Evolutionary conservation across 2,888 invertebrate species (phyloP).

Genomic region (Coenonympha arcania): DNA sequence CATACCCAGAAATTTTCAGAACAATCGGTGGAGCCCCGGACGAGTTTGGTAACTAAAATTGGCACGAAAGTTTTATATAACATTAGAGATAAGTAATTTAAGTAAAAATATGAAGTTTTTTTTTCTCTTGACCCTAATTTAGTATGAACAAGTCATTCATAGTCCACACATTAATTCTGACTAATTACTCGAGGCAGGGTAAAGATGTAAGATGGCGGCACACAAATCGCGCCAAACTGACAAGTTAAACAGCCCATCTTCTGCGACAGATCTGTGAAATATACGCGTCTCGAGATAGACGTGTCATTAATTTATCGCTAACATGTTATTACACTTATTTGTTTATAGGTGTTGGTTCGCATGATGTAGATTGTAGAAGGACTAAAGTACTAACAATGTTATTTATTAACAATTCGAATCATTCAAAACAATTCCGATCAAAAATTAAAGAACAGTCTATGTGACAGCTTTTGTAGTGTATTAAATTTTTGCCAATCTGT

Average conservation of each 20-base stretch:
- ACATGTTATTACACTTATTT: constrained; percentile 69
- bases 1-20: too few species aligned
- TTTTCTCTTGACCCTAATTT: constrained; percentile 48
- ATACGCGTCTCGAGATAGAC: constrained; percentile 61
- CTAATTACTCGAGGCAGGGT: constrained; percentile 71
- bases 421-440: too few species aligned
- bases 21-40: too few species aligned
- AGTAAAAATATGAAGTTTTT: background rate
- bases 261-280: constrained; percentile 68
- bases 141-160: constrained; percentile 63
- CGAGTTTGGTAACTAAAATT: too few species aligned
- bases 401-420: background rate
- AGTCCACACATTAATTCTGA: constrained; percentile 65
- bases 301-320: constrained; percentile 65
- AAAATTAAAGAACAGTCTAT: too few species aligned
- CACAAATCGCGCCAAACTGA: constrained; percentile 70
- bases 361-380: too few species aligned
- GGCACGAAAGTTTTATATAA: too few species aligned
- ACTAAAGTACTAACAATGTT: background rate
- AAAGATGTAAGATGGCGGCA: constrained; percentile 68
- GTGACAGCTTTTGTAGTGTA: too few species aligned
- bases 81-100: background rate
- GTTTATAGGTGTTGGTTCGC: constrained; percentile 32
- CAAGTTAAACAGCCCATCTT: constrained; percentile 69
- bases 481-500: background rate